Evolutionary conservation across 2,888 invertebrate genomes (phyloP), one percentile per base, ranked within the genome.

Genomic region (Elegia similella): DNA sequence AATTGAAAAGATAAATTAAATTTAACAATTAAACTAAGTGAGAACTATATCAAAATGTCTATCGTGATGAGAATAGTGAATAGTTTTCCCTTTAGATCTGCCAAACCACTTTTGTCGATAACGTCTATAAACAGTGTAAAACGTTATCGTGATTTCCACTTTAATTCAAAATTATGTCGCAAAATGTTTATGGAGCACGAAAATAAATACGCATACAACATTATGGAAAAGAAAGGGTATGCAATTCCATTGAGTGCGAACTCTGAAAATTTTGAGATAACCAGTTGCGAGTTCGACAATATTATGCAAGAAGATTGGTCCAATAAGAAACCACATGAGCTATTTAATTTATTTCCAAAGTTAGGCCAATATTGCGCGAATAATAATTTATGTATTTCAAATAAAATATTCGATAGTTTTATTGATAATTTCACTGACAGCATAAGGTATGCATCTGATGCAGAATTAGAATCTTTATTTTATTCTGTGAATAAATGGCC

Each of bases 381-480:
- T 63, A 72, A 88, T 61, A 73, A 76, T 16, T 55, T 86, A 44
- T 79, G 82, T 64, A 84, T 92, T 55, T 81, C 86, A 12, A 70
- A 86, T 62, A 69, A 69, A 60, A 79, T 81, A 17, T 92, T 92
- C 72, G 84, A 87, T 67, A 69, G 72, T 56, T 88, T 82, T 60
- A 80, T 93, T 60, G 85, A 88, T 60, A 63, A 61, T 43, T 72
- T 93, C 13, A 92, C 92, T 44, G 92, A 93, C 66, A 91, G 91
- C 57, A 82, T 94, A 59, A 84, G 90, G 65, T 72, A 86, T 59
- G 86, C 95, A 3, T 88, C 80, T 15, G 93, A 94, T 71, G 82
- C 92, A 0, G 92, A 95, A 72, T 67, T 96, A 29, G 73, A 89
- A 48, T 77, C 77, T 13, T 64, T 95, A 32, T 86, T 95, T 62